A percentile compares a stretch with the other conserved stretches of the same genome.
These are phyloP conservation scores for Gadopsis marmoratus DNA, from an alignment of 2,797 vertebrate genomes.

Conservation along the genomic window DNA sequence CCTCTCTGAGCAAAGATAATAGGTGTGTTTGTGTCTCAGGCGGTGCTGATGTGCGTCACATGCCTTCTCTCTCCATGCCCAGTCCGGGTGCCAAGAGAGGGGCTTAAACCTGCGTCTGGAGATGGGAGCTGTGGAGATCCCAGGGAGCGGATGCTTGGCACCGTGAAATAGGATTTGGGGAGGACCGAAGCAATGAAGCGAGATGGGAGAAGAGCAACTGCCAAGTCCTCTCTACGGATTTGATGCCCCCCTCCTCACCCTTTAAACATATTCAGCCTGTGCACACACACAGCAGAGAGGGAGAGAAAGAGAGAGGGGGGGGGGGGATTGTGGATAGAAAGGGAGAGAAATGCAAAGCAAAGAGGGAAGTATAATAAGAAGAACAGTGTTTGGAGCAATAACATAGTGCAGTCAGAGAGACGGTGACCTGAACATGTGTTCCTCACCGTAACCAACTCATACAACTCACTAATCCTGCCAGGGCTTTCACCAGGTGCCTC, in stretches of 20 bases:
- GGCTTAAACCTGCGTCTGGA: conserved; percentile 86
- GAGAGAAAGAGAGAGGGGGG: conserved; percentile 29
- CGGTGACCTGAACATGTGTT: conserved; percentile 81
- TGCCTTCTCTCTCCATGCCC: conserved; percentile 77
- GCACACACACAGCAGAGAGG: conserved; percentile 41
- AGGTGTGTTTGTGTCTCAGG: conserved; percentile 79
- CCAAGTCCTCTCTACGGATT: conserved; percentile 85
- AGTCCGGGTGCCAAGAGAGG: conserved; percentile 81
- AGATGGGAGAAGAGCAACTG: conserved; percentile 80
- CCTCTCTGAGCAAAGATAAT: conserved; percentile 73
- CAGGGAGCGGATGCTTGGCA: conserved; percentile 85
- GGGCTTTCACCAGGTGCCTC: conserved; percentile 70
- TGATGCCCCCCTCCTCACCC: conserved; percentile 82
- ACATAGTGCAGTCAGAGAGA: conserved; percentile 69
- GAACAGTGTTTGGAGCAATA: conserved; percentile 70
- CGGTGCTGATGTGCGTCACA: conserved; percentile 75
- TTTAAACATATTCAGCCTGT: conserved; percentile 72
- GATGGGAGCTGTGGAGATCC: conserved; percentile 85
- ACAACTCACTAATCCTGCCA: conserved; percentile 76
- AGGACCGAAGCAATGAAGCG: conserved; percentile 85
- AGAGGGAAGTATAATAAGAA: conserved; percentile 66
- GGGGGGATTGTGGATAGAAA: conserved; percentile 54
- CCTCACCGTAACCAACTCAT: conserved; percentile 71
- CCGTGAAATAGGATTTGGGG: conserved; percentile 85
- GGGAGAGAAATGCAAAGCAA: conserved; percentile 61